These are phyloP conservation scores for Tridacna gigas DNA, from an alignment of 2,888 invertebrate species.

Conservation along the genomic window DNA sequence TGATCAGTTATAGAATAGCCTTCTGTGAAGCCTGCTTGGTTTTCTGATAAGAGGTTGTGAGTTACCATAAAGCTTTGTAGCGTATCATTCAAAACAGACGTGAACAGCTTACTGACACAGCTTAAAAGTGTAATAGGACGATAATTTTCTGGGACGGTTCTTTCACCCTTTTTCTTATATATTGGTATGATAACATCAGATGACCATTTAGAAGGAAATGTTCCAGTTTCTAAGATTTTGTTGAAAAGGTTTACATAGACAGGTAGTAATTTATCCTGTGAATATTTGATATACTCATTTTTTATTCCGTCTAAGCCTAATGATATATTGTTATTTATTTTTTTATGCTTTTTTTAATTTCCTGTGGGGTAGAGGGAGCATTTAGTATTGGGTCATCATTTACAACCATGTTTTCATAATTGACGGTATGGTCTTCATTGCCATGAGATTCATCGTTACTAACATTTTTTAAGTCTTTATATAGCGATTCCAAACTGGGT, in stretches of 20 bases:
- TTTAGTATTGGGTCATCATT: neutral
- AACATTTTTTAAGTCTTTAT: neutral
- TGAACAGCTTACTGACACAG: too few species aligned
- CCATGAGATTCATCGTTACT: neutral
- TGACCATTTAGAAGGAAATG: slow-evolving; percentile 31
- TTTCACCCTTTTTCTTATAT: slow-evolving; percentile 35
- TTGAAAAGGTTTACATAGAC: slow-evolving; percentile 31
- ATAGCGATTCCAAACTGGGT: neutral
- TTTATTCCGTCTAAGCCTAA: slow-evolving; percentile 20
- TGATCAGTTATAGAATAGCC: slow-evolving; percentile 15
- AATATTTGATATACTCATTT: slow-evolving; percentile 35
- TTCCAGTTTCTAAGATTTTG: slow-evolving; percentile 12
- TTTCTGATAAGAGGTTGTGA: too few species aligned
- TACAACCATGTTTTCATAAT: neutral
- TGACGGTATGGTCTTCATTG: neutral
- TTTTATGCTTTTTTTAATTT: slow-evolving; percentile 8
- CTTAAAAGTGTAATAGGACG: slow-evolving; percentile 36
- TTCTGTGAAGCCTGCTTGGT: slow-evolving; percentile 32
- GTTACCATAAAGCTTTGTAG: slow-evolving; percentile 6
- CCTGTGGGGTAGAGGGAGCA: neutral
- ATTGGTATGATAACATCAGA: slow-evolving; percentile 30
- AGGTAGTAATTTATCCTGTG: slow-evolving; percentile 1
- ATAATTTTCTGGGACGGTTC: slow-evolving; percentile 23
- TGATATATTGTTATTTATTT: slow-evolving; percentile 26
- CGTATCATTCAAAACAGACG: slow-evolving; percentile 33